Percentiles rank a stretch among this genome's conserved stretches.
phyloP scores from a whole-genome alignment of 1,140 invertebrate genomes.

The Bombus fervidus region DNA sequence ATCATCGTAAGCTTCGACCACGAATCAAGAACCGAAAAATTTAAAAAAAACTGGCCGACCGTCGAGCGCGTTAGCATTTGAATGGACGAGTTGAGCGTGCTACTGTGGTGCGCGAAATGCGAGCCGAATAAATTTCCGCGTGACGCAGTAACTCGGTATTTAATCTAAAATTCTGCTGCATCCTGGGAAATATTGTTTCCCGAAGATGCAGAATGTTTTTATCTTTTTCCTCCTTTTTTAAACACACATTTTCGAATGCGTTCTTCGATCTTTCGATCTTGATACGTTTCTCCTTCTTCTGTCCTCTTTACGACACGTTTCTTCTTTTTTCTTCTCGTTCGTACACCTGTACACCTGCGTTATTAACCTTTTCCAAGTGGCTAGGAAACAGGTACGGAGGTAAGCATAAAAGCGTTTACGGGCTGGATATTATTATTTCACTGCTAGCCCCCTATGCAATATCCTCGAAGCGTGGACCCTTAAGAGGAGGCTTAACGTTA shows the following conservation, averaged over 20 bases:
- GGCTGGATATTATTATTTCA: conserved; percentile 53
- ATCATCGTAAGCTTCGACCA: neutral
- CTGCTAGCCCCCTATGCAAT: neutral
- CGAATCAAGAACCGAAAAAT: neutral
- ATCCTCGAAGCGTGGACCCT: neutral
- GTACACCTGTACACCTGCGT: neutral
- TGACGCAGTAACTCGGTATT: neutral
- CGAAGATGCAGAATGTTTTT: neutral
- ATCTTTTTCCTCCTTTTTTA: neutral
- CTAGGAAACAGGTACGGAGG: conserved; percentile 23
- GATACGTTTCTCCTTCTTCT: neutral
- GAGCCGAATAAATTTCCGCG: conserved; percentile 22
- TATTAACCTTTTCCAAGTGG: conserved; percentile 47
- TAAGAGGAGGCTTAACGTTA: conserved; percentile 21
- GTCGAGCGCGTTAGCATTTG: conserved; percentile 1
- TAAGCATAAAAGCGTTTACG: conserved; percentile 43
- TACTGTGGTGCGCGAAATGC: neutral
- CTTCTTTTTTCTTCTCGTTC: neutral
- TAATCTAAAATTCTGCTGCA: neutral
- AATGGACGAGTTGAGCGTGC: neutral
- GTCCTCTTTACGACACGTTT: neutral
- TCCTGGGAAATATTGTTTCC: conserved; percentile 23
- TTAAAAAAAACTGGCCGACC: neutral
- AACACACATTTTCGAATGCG: neutral
- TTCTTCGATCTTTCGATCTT: neutral